Conservation (phyloP, 2,113 vertebrate genomes). For the Machaerirhynchus nigripectus region DNA sequence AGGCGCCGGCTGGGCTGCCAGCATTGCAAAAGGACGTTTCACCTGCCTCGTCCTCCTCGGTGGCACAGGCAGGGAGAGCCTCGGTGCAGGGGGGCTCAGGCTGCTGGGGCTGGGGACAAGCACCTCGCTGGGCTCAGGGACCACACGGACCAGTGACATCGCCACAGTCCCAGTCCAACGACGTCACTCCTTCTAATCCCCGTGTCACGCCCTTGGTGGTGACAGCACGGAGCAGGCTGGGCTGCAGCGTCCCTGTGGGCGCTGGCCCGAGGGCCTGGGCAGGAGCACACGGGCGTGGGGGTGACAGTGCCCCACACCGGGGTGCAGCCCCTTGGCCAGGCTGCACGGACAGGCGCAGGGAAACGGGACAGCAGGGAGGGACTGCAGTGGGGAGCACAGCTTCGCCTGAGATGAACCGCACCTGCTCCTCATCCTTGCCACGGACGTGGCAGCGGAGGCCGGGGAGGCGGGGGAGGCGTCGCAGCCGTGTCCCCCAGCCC, state of each 20-base stretch:
- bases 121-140: accelerated
- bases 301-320: accelerated
- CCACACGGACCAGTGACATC: background rate
- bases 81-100: background rate
- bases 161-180: background rate
- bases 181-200: background rate
- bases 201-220: accelerated
- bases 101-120: background rate
- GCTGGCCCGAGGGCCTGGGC: background rate
- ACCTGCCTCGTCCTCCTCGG: background rate
- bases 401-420: accelerated
- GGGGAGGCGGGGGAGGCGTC: background rate
- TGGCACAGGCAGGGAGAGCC: background rate
- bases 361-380: background rate
- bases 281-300: background rate
- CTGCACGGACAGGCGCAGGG: accelerated
- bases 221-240: background rate
- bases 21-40: background rate
- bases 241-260: background rate
- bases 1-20: background rate
- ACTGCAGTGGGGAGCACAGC: background rate
- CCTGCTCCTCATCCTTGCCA: accelerated
- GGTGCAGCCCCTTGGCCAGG: background rate
- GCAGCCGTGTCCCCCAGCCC: background rate
- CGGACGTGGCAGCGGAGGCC: accelerated